A percentile compares a stretch with the other conserved stretches of the same genome.
These are phyloP conservation scores for Leptatherina wallacei DNA, from an alignment of 2,797 vertebrate genomes.

Conservation along the genomic window DNA sequence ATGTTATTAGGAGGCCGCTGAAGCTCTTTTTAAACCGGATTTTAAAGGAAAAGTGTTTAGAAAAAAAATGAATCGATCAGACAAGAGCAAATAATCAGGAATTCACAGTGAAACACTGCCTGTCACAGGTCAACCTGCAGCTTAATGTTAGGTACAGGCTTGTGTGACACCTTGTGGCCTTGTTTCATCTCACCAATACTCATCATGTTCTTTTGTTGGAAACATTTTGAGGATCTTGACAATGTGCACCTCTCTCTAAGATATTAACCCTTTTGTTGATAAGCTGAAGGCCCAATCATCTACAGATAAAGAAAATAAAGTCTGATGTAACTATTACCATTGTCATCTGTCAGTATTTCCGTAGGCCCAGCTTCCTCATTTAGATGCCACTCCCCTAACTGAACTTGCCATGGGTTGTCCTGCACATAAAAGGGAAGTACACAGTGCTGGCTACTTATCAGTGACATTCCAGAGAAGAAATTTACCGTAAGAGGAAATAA, in stretches of 20 bases:
- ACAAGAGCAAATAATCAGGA: not conserved
- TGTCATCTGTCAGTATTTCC: not conserved
- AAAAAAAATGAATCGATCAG: not conserved
- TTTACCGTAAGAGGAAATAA: constrained; percentile 1
- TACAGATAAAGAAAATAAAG: not conserved
- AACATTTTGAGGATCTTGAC: not conserved
- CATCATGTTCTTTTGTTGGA: not conserved
- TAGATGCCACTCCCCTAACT: not conserved
- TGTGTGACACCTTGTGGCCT: not conserved
- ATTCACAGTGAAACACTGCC: not conserved
- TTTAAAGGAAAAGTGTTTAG: no score
- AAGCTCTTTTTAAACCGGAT: no score
- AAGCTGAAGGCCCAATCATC: not conserved
- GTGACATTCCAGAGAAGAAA: not conserved
- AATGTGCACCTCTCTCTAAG: not conserved
- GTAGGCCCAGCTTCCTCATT: constrained; percentile 4
- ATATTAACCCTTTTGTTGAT: not conserved
- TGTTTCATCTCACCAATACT: not conserved
- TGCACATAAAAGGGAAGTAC: constrained; percentile 26
- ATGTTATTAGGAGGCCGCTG: no score
- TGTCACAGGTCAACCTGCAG: not conserved
- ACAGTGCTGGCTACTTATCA: constrained; percentile 10
- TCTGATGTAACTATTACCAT: not conserved
- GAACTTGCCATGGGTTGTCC: not conserved
- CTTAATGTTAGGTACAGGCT: not conserved